phyloP scores from a whole-genome alignment of 2,113 vertebrate species.

The Brachirus orientalis region DNA sequence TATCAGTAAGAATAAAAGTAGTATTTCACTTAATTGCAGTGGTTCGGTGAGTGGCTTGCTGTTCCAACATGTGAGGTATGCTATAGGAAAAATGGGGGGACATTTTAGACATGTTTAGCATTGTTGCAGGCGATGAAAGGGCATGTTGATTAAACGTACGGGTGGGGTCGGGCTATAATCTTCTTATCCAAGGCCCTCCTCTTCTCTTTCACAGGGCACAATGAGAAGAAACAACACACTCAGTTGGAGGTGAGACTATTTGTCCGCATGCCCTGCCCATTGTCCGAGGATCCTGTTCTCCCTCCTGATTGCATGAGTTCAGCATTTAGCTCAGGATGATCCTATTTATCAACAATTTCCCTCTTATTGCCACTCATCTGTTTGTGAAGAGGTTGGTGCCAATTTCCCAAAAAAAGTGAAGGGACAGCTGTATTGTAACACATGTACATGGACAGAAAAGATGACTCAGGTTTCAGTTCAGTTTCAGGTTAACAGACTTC shows the following conservation, averaged over 20 bases:
- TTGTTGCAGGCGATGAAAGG: slow-evolving; percentile 81
- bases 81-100: slow-evolving; percentile 66
- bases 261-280: slow-evolving; percentile 75
- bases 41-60: slow-evolving; percentile 48
- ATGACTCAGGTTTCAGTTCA: too few relatives aligned
- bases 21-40: slow-evolving; percentile 49
- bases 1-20: slow-evolving; percentile 16
- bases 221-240: slow-evolving; percentile 84
- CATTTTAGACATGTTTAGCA: slow-evolving; percentile 80
- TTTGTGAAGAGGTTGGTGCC: too few relatives aligned
- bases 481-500: too few relatives aligned
- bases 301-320: slow-evolving; percentile 69
- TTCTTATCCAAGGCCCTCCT: slow-evolving; percentile 83
- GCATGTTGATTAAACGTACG: slow-evolving; percentile 84
- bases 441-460: too few relatives aligned
- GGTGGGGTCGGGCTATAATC: slow-evolving; percentile 83
- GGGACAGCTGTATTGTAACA: too few relatives aligned
- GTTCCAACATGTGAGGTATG: slow-evolving; percentile 80
- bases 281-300: slow-evolving; percentile 70
- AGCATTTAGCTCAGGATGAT: slow-evolving; percentile 72
- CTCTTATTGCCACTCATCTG: slow-evolving; percentile 40
- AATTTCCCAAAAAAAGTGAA: too few relatives aligned
- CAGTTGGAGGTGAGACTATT: slow-evolving; percentile 81
- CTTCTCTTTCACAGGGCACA: slow-evolving; percentile 79
- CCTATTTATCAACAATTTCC: slow-evolving; percentile 70